Evolutionary conservation across 2,888 invertebrate species (phyloP), one percentile per base, ranked within the genome.

Genomic region (Globia sparganii): DNA sequence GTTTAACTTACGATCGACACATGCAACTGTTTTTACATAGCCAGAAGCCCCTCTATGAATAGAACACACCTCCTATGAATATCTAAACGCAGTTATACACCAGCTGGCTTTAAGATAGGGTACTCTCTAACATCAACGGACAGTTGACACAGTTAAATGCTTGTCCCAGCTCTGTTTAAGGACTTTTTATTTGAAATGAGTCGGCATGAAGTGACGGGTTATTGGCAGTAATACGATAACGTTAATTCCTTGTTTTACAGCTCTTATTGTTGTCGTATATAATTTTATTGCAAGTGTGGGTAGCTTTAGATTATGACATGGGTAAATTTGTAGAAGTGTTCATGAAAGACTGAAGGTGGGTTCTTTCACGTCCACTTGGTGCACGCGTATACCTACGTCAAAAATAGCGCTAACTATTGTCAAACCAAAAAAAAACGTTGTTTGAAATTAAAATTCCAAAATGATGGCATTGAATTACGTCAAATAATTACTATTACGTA

Each of bases 121-220:
- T 49, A 37, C 0, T 9, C 28, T 58, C 61, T 65, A 59, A 83
- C 34, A 13, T 43, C 62, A 64, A 31, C n/a, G 8, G 71, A 84
- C 75, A 84, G 43, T 80, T 75, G 75, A 72, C 64, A 75, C 15
- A 67, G 25, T 37, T 61, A 65, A 62, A n/a, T 79, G 53, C 37
- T 34, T 71, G 73, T 79, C 49, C n/a, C 25, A 74, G 21, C 21
- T n/a, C 11, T 65, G 6, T 28, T 40, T 15, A 56, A 40, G 37
- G 34, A 58, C 5, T 65, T 73, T 73, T 83, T 46, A 59, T 71
- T 66, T 64, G 37, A 28, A 73, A 77, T 68, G 25, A 25, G 11
- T 66, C 53, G 25, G 13, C 5, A 62, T 21, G 21, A 21, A 37
- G 9, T 70, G 65, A 53, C 53, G 1, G 49, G 31, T 49, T 28